A percentile compares a stretch with the other conserved stretches of the same genome.
Evolutionary conservation across 2,888 invertebrate genomes (phyloP).

Genomic region (Microplitis deprimator): DNA sequence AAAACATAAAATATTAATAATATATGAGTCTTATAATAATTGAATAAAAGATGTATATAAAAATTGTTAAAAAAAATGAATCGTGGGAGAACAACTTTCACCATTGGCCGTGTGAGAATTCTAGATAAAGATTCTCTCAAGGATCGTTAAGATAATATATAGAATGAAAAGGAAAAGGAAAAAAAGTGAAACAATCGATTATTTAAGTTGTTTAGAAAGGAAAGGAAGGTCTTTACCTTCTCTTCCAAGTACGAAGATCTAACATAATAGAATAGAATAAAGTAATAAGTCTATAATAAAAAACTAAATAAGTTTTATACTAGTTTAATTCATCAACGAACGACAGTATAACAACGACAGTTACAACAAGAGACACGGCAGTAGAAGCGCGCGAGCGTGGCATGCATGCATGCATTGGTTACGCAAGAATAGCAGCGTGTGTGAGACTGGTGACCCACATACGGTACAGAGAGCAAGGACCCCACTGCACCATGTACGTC

Average conservation of each 20-base stretch:
- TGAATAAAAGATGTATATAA: slow-evolving; percentile 21
- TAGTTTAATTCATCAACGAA: slow-evolving; percentile 33
- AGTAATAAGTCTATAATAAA: slow-evolving; percentile 5
- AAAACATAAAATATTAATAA: background rate
- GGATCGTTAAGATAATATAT: slow-evolving; percentile 18
- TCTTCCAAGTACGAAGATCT: slow-evolving; percentile 9
- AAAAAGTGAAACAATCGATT: slow-evolving; percentile 14
- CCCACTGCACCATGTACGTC: slow-evolving; percentile 62
- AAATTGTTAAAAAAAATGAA: slow-evolving; percentile 48
- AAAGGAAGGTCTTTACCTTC: slow-evolving; percentile 21
- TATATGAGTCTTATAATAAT: background rate
- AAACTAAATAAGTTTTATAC: slow-evolving; percentile 18
- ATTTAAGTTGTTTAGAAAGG: slow-evolving; percentile 17
- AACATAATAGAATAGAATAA: slow-evolving; percentile 28
- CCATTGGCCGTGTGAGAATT: slow-evolving; percentile 53
- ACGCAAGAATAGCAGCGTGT: slow-evolving; percentile 70
- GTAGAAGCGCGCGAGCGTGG: slow-evolving; percentile 41
- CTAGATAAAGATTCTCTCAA: slow-evolving; percentile 38
- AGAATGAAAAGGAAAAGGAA: slow-evolving; percentile 21
- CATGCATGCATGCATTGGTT: slow-evolving; percentile 68
- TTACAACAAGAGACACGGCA: slow-evolving; percentile 45
- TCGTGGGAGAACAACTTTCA: slow-evolving; percentile 70
- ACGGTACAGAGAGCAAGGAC: slow-evolving; percentile 70
- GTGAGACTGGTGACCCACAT: slow-evolving; percentile 72
- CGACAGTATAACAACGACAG: slow-evolving; percentile 39